Conservation (phyloP, 2,888 invertebrate species). For the Charanyca ferruginea region DNA sequence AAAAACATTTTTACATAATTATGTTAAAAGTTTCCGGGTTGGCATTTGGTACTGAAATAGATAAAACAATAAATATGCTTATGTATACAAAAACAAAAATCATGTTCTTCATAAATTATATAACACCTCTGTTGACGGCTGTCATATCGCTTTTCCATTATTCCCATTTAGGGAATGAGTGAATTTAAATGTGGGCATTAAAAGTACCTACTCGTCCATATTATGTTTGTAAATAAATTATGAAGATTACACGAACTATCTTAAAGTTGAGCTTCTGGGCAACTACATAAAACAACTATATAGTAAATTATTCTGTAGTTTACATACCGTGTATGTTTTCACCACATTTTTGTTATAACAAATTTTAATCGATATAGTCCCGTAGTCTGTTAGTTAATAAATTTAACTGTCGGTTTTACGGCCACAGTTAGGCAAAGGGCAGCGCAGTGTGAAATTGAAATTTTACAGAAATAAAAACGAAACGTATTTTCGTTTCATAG, state of each 20-base stretch:
- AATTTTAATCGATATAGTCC: slow-evolving; percentile 36
- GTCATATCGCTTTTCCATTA: slow-evolving; percentile 21
- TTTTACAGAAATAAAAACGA: slow-evolving; percentile 79
- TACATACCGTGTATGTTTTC: slow-evolving; percentile 6
- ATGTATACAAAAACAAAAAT: background rate
- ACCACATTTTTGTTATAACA: slow-evolving; percentile 32
- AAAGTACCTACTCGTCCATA: background rate
- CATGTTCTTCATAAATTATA: slow-evolving; percentile 9
- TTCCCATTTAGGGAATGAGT: background rate
- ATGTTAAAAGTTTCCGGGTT: too few species aligned
- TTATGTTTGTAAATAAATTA: slow-evolving; percentile 11
- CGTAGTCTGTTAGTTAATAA: slow-evolving; percentile 52
- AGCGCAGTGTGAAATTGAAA: slow-evolving; percentile 83
- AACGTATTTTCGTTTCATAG: slow-evolving; percentile 78
- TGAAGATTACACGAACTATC: background rate
- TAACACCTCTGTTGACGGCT: slow-evolving; percentile 7
- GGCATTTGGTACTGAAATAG: background rate
- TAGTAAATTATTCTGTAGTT: slow-evolving; percentile 15
- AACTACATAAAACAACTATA: background rate
- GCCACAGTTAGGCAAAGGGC: slow-evolving; percentile 66
- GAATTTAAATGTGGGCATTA: slow-evolving; percentile 13
- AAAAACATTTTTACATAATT: too few species aligned
- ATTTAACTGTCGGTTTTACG: slow-evolving; percentile 63
- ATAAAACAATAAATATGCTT: background rate
- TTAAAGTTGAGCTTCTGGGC: background rate